These are phyloP conservation scores for Ailurus styani DNA, from an alignment of 2,113 vertebrate species.

Conservation along the genomic window DNA sequence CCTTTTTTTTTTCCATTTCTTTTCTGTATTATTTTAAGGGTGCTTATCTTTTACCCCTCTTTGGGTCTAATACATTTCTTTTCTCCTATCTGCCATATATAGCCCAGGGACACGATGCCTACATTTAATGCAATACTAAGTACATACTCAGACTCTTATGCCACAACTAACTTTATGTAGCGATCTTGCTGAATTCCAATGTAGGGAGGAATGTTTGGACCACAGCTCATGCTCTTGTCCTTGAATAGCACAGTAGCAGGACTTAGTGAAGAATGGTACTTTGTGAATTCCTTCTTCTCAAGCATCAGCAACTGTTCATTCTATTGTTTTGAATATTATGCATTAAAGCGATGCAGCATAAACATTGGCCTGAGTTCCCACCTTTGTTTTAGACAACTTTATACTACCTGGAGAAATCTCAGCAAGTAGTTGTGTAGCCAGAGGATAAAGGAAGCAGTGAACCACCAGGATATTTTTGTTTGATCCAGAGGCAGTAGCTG, in stretches of 20 bases:
- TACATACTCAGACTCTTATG: neutral
- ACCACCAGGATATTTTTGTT: neutral
- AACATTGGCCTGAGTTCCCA: neutral
- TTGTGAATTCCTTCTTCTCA: neutral
- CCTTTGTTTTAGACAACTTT: neutral
- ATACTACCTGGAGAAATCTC: neutral
- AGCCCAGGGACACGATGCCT: neutral
- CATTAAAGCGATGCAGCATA: neutral
- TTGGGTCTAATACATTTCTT: neutral
- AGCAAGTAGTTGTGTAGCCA: neutral
- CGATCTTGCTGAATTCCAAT: neutral
- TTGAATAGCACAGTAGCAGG: neutral
- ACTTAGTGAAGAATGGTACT: neutral
- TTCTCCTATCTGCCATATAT: neutral
- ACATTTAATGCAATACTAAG: neutral
- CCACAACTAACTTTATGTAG: neutral
- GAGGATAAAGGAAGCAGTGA: neutral
- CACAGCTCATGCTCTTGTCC: neutral
- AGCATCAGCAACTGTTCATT: neutral
- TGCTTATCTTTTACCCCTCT: accelerated
- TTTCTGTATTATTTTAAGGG: neutral
- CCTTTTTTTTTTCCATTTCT: neutral
- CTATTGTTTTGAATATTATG: neutral
- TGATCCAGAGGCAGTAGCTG: neutral
- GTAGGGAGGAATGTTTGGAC: neutral